phyloP scores from a whole-genome alignment of 2,797 vertebrate species.

The Melanotaenia nigrans region DNA sequence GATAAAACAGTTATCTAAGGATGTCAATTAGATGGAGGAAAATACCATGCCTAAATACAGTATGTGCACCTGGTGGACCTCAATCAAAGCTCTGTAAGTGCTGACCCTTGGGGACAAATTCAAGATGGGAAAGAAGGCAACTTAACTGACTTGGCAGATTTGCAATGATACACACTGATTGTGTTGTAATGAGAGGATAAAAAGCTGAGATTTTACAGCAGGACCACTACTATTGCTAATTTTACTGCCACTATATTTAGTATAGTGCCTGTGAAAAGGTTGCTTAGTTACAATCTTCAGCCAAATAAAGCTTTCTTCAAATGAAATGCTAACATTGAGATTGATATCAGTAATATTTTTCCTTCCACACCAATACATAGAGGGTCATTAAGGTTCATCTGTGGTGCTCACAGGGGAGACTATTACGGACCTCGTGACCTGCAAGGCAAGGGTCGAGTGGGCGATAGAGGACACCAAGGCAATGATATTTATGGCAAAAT shows the following conservation, averaged over 20 bases:
- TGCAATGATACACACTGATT: slow-evolving; percentile 30
- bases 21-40: slow-evolving; percentile 65
- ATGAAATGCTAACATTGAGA: neutral
- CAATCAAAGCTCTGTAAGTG: slow-evolving; percentile 48
- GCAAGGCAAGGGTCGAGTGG: slow-evolving; percentile 1
- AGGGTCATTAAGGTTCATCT: neutral
- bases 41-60: slow-evolving; percentile 58
- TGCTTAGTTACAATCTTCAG: neutral
- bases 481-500: neutral
- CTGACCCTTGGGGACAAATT: slow-evolving; percentile 39
- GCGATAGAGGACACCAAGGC: neutral
- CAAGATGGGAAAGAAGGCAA: slow-evolving; percentile 20
- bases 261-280: neutral
- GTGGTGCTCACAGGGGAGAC: neutral
- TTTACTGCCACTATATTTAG: neutral
- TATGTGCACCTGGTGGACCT: slow-evolving; percentile 67
- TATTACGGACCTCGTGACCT: neutral
- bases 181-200: slow-evolving; percentile 25
- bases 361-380: neutral
- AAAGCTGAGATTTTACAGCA: slow-evolving; percentile 16
- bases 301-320: neutral
- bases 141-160: slow-evolving; percentile 45
- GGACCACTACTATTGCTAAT: neutral
- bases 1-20: slow-evolving; percentile 67
- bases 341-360: slow-evolving; percentile 7